A percentile compares a stretch with the other conserved stretches of the same genome.
These are phyloP conservation scores for Lochmaea crataegi DNA, from an alignment of 2,888 invertebrate species.

Conservation along the genomic window DNA sequence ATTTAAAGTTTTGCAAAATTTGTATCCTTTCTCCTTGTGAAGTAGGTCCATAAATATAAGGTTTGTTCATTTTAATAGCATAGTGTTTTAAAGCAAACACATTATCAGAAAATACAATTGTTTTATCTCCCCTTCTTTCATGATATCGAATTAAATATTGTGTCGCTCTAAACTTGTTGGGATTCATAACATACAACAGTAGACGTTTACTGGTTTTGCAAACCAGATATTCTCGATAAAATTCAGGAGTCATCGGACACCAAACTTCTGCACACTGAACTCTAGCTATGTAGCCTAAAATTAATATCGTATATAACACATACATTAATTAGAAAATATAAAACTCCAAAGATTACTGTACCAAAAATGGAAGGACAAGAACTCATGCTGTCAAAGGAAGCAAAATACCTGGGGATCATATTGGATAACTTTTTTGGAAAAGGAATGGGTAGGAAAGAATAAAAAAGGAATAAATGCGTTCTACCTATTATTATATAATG, in stretches of 20 bases:
- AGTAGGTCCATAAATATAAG: conserved; percentile 98
- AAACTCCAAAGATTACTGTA: no score
- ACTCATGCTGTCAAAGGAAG: no score
- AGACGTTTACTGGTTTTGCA: conserved; percentile 91
- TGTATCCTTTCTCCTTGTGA: conserved; percentile 96
- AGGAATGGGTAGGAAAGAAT: no score
- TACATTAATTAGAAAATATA: not conserved
- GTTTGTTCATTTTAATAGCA: conserved; percentile 97
- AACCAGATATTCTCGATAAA: conserved; percentile 95
- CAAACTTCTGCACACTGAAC: conserved; percentile 99
- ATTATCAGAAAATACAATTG: conserved; percentile 99
- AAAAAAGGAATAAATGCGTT: no score
- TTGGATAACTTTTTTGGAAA: no score
- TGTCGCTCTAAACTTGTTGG: conserved; percentile 96
- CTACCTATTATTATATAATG: no score
- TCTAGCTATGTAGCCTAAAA: conserved; percentile 77
- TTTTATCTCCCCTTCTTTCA: conserved; percentile 96
- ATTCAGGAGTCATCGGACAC: conserved; percentile 99
- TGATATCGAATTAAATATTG: conserved; percentile 94
- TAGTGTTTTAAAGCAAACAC: conserved; percentile 98
- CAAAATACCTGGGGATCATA: no score
- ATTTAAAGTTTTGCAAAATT: conserved; percentile 98
- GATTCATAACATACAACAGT: conserved; percentile 98
- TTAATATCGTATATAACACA: not conserved
- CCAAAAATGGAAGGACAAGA: no score